These are phyloP conservation scores for Potorous gilbertii DNA, from an alignment of 2,797 vertebrate species.

Conservation along the genomic window DNA sequence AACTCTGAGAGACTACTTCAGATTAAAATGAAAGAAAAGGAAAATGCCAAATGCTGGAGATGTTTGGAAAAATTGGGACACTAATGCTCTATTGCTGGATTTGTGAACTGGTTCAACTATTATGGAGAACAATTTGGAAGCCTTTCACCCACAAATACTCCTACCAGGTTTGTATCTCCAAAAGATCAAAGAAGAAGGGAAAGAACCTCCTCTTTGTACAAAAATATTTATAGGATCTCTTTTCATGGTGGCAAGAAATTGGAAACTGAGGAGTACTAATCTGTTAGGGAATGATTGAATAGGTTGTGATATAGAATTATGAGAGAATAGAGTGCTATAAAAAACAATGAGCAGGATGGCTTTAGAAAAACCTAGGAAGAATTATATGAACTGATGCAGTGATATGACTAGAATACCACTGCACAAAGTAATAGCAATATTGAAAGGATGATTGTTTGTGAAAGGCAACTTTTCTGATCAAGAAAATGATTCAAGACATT, in stretches of 20 bases:
- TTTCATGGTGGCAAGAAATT: neutral
- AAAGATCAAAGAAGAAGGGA: neutral
- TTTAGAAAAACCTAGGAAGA: neutral
- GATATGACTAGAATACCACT: neutral
- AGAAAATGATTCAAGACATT: neutral
- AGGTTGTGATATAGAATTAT: neutral
- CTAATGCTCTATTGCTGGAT: neutral
- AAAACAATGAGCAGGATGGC: neutral
- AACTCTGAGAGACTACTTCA: neutral
- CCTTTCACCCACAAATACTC: neutral
- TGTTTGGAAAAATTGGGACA: neutral
- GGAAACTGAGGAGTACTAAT: neutral
- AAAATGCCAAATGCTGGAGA: neutral
- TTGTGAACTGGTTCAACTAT: neutral
- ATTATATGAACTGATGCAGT: neutral
- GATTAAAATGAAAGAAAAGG: neutral
- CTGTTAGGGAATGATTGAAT: neutral
- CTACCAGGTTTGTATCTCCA: neutral
- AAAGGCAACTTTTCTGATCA: neutral
- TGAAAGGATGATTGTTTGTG: neutral
- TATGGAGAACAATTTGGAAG: neutral
- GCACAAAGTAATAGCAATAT: neutral
- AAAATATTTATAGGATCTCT: neutral
- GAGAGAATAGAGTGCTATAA: neutral
- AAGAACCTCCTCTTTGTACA: neutral